A percentile compares a stretch with the other conserved stretches of the same genome.
Conservation (phyloP, 2,797 vertebrate genomes). For the Gila robusta region DNA sequence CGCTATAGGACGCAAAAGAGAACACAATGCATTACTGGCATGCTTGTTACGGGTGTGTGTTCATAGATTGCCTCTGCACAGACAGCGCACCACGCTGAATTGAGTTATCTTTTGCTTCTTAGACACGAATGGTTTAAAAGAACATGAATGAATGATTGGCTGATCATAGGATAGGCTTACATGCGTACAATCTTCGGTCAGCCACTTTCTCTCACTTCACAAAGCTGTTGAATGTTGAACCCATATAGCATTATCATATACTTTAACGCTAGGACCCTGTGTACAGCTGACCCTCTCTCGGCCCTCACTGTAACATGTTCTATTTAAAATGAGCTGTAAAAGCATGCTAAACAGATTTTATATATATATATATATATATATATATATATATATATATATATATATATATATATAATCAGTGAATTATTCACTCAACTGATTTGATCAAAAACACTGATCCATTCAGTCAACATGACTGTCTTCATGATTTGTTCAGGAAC, state of each 20-base stretch:
- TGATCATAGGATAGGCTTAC: not conserved
- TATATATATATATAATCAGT: not conserved
- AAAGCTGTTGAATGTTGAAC: not conserved
- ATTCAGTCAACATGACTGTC: not conserved
- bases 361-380: too few species aligned
- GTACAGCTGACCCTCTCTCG: slow-evolving; percentile 60
- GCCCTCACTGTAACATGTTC: slow-evolving; percentile 55
- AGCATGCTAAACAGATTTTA: not conserved
- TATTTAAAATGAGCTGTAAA: slow-evolving; percentile 58
- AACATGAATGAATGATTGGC: not conserved
- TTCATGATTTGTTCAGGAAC: not conserved
- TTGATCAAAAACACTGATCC: not conserved
- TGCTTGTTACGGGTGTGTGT: not conserved
- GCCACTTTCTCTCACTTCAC: not conserved
- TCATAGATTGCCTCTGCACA: not conserved
- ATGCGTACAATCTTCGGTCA: not conserved
- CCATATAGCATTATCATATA: not conserved
- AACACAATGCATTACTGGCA: not conserved
- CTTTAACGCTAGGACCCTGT: slow-evolving; percentile 14
- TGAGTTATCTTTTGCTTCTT: not conserved
- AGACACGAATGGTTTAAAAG: not conserved
- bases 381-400: too few species aligned
- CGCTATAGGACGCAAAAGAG: not conserved
- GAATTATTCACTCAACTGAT: not conserved
- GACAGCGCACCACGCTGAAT: not conserved